Evolutionary conservation across 2,888 invertebrate genomes (phyloP).

Genomic region (Campoletis raptor): DNA sequence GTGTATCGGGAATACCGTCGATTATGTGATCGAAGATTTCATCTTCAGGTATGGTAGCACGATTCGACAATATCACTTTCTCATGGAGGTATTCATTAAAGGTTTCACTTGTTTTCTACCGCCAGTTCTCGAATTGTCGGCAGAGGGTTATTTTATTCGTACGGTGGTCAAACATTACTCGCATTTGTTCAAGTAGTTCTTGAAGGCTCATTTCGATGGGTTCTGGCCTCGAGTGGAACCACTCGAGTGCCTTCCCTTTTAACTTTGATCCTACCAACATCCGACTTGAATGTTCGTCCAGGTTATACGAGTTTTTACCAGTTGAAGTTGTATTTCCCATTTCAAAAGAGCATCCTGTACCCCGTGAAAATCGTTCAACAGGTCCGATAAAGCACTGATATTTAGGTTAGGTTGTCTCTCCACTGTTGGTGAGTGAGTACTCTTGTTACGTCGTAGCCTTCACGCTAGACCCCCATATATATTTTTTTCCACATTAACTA

Average conservation of each 20-base stretch:
- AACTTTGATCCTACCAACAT: conserved; percentile 53
- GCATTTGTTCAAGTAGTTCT: conserved; percentile 44
- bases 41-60: conserved; percentile 62
- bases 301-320: conserved; percentile 30
- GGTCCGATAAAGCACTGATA: conserved; percentile 24
- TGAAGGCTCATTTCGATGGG: conserved; percentile 54
- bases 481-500: too few species aligned
- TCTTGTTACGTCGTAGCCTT: too few species aligned
- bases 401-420: conserved; percentile 30
- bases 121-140: too few species aligned
- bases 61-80: conserved; percentile 67
- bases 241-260: conserved; percentile 55
- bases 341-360: conserved; percentile 17
- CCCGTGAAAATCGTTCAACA: conserved; percentile 44
- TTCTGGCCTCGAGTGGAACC: conserved; percentile 65
- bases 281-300: conserved; percentile 33
- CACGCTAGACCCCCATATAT: too few species aligned
- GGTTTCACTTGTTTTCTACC: too few species aligned
- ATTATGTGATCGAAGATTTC: conserved; percentile 71
- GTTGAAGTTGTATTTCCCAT: conserved; percentile 40
- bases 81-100: too few species aligned
- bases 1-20: too few species aligned
- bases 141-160: too few species aligned
- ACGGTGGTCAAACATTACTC: too few species aligned
- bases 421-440: neutral